Evolutionary conservation across 2,888 invertebrate species (phyloP), one percentile per base, ranked within the genome.

Genomic region (Teleiodes luculella): DNA sequence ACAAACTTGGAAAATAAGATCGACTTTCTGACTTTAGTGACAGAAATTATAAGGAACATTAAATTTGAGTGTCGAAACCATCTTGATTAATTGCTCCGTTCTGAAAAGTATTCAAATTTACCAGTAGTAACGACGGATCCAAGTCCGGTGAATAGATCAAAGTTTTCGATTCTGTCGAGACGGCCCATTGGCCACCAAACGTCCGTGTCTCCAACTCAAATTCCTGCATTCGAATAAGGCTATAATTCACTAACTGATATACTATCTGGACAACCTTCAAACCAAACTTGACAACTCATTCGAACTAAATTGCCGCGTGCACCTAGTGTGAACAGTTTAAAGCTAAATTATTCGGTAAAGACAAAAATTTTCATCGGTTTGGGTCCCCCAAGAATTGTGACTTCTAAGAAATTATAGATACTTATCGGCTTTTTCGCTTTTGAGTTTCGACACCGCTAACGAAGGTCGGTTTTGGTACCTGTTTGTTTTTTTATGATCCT

Each of bases 341-440:
- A 80, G 74, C 80, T 81, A 83, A 81, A 81, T 82, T 83, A 81
- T 72, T 70, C 67, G 67, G 65, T 68, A 72, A 75, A 74, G 74
- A 78, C 78, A 74, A 80, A 76, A 73, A 78, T 76, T 74, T 71
- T 77, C 77, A 74, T 72, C 72, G 73, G 68, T 72, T 73, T 65
- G 65, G 68, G 70, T 68, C 72, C 78, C 68, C 64, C 57, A 61
- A 55, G 66, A 64, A 67, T 65, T 70, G 74, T 74, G 73, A 77
- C 70, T 89, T 88, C 88, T 80, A 61, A 77, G 88, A 87, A 87
- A 76, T 79, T 75, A 81, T 76, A 76, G 86, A 86, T 87, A 66
- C 59, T 72, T 82, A 86, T 87, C 87, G 71, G 68, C 66, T 72
- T 75, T 57, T 80, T 80, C 76, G 76, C 80, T 85, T 43, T 83